Percentiles rank a stretch among this genome's conserved stretches.
These are phyloP conservation scores for Porites evermanni DNA, from an alignment of 92 coral and sea anemone species.

Conservation along the genomic window DNA sequence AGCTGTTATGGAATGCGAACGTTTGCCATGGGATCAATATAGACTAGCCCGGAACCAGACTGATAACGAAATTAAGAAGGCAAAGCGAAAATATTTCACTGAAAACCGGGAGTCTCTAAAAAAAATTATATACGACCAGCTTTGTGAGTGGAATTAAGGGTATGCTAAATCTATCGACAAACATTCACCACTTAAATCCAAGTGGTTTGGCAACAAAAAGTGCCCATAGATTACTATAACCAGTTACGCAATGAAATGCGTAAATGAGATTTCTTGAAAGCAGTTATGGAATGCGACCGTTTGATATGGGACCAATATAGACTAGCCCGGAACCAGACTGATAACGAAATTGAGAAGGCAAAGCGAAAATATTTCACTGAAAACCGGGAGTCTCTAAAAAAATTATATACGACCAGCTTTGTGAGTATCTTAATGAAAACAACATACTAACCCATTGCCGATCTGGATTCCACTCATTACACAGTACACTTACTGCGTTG, in stretches of 20 bases:
- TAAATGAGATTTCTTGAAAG: constrained; percentile 20
- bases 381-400: not conserved
- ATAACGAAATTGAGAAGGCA: constrained; percentile 7
- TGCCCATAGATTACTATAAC: not conserved
- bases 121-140: constrained; percentile 4
- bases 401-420: constrained; percentile 12
- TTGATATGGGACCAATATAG: constrained; percentile 4
- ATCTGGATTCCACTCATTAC: constrained; percentile 53
- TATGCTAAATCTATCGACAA: constrained; percentile 10
- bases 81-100: not conserved
- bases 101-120: not conserved
- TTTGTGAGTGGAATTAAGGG: constrained; percentile 12
- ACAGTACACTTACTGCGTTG: constrained; percentile 53
- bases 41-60: not conserved
- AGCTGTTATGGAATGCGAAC: not conserved
- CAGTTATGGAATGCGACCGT: not conserved
- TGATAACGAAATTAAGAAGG: not conserved
- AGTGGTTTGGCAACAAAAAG: not conserved
- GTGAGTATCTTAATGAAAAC: constrained; percentile 25
- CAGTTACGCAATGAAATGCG: constrained; percentile 13
- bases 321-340: not conserved
- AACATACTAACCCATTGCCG: constrained; percentile 28
- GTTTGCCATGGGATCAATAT: constrained; percentile 1
- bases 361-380: not conserved
- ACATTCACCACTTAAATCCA: constrained; percentile 26